A percentile compares a stretch with the other conserved stretches of the same genome.
Conservation (phyloP, 2,113 vertebrate species). For the Syngnathus typhle region DNA sequence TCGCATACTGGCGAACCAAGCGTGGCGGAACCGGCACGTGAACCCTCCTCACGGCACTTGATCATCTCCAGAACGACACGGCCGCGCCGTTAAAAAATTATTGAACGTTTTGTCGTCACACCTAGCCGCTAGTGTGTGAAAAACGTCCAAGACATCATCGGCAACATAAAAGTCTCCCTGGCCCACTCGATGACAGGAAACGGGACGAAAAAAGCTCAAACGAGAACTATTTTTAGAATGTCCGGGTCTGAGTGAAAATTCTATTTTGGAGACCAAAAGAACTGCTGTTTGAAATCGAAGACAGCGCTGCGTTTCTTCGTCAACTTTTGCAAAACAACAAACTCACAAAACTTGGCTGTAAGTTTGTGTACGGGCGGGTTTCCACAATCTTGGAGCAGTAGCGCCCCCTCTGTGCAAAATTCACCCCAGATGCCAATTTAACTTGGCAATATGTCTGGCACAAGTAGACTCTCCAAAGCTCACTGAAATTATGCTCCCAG, state of each 20-base stretch:
- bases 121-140: background rate
- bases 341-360: background rate
- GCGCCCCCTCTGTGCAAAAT: background rate
- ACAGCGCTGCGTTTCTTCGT: background rate
- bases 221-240: background rate
- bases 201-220: background rate
- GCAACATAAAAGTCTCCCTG: background rate
- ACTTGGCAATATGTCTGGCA: too few species aligned
- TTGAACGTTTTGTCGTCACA: background rate
- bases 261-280: conserved; percentile 1
- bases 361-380: background rate
- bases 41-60: conserved; percentile 10
- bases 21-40: conserved; percentile 16
- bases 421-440: too few species aligned
- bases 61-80: background rate
- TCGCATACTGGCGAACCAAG: conserved; percentile 18
- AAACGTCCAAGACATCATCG: background rate
- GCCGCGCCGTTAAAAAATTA: background rate
- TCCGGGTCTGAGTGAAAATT: background rate
- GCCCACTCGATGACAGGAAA: background rate
- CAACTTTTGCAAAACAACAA: background rate
- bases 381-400: background rate
- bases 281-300: background rate
- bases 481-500: too few species aligned
- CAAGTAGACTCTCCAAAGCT: too few species aligned